Percentiles rank a stretch among this genome's conserved stretches.
These are phyloP conservation scores for Rhynchomys soricoides DNA, from an alignment of 2,113 vertebrate species.

Conservation along the genomic window DNA sequence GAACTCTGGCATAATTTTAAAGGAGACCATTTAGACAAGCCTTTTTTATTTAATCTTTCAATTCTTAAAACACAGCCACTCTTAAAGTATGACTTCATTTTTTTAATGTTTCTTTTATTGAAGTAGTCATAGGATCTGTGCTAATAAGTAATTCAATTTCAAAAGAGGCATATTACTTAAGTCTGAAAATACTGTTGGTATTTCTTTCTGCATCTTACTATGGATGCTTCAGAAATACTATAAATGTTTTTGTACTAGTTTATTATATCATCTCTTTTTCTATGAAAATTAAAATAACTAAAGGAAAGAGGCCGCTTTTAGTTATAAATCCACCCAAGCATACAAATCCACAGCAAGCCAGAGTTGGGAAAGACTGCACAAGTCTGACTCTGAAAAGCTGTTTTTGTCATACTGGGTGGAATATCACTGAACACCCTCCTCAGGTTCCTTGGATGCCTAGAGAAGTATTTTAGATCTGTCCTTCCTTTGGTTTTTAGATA, in stretches of 20 bases:
- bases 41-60: constrained; percentile 32
- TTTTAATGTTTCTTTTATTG: not conserved
- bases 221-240: not conserved
- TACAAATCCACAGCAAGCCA: not conserved
- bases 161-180: not conserved
- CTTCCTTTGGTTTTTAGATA: not conserved
- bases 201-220: not conserved
- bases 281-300: not conserved
- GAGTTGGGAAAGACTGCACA: not conserved
- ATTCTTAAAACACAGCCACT: constrained; percentile 21
- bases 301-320: not conserved
- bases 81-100: constrained; percentile 14
- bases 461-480: not conserved
- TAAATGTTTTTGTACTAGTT: not conserved
- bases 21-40: constrained; percentile 21
- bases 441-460: not conserved
- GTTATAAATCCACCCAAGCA: not conserved
- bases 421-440: not conserved
- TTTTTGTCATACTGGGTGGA: not conserved
- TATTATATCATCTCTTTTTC: not conserved
- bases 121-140: not conserved
- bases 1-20: constrained; percentile 36
- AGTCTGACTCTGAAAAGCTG: not conserved
- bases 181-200: not conserved
- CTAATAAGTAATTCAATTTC: constrained; percentile 25